Percentiles rank a stretch among this genome's conserved stretches.
Evolutionary conservation across 2,797 vertebrate genomes (phyloP).

Genomic region (Myoxocephalus aenaeus): DNA sequence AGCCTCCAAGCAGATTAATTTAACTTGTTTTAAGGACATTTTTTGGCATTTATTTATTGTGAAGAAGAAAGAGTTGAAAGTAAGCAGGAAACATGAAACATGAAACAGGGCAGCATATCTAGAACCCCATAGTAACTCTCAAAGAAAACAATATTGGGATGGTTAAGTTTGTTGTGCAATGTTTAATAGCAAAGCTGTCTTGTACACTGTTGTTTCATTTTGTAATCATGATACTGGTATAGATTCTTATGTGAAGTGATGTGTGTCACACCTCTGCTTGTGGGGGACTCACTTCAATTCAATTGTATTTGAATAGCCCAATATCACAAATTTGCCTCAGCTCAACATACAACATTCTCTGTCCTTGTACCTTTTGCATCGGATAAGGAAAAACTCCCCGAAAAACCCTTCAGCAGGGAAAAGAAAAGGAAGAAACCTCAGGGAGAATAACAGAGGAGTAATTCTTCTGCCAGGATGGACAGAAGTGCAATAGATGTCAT

Average conservation of each 20-base stretch:
- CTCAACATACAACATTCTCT: too few species aligned
- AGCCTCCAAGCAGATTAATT: background rate
- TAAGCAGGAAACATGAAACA: background rate
- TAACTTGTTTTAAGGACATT: background rate
- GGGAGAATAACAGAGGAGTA: too few species aligned
- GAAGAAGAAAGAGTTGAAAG: background rate
- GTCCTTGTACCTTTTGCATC: too few species aligned
- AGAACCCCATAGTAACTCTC: background rate
- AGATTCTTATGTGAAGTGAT: too few species aligned
- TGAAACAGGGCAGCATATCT: background rate
- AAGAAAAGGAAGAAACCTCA: too few species aligned
- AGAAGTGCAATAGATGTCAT: background rate
- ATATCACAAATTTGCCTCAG: too few species aligned
- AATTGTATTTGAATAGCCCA: too few species aligned
- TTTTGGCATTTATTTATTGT: background rate
- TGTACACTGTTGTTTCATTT: background rate
- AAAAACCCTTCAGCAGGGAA: too few species aligned
- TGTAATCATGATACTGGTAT: background rate
- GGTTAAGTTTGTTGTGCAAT: background rate
- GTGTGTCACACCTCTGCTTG: too few species aligned
- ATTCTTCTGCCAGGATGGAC: background rate
- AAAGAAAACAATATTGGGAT: background rate
- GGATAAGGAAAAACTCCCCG: too few species aligned
- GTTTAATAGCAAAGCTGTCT: background rate
- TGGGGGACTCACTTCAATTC: too few species aligned